A percentile compares a stretch with the other conserved stretches of the same genome.
phyloP scores from a whole-genome alignment of 2,888 invertebrate genomes.

The Acanthoscelides obtectus region DNA sequence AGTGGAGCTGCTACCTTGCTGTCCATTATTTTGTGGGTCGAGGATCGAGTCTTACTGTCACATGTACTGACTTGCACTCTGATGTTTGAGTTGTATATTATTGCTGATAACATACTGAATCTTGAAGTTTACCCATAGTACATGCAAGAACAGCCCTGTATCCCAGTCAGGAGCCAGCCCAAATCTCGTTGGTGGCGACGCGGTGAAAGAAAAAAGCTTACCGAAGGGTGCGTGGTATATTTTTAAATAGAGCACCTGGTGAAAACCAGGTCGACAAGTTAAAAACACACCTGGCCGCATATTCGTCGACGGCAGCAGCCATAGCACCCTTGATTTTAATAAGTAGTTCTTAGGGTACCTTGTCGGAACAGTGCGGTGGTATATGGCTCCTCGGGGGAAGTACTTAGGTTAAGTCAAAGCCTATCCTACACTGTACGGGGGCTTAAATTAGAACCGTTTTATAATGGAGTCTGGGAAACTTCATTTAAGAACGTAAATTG shows the following conservation, averaged over 20 bases:
- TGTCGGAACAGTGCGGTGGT: not conserved
- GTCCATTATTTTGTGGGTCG: too few relatives aligned
- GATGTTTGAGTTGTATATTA: too few relatives aligned
- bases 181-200: conserved; percentile 3
- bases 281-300: conserved; percentile 39
- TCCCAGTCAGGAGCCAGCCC: not conserved
- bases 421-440: too few relatives aligned
- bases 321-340: conserved; percentile 2
- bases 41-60: too few relatives aligned
- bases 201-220: not conserved
- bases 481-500: too few relatives aligned
- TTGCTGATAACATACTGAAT: too few relatives aligned
- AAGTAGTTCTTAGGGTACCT: not conserved
- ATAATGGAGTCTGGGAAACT: not conserved
- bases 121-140: too few relatives aligned
- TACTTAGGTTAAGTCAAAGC: not conserved
- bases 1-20: too few relatives aligned
- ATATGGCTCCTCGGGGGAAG: not conserved
- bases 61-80: too few relatives aligned
- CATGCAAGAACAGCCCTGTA: not conserved
- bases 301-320: not conserved
- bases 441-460: too few relatives aligned
- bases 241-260: conserved; percentile 46
- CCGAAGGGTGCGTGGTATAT: conserved; percentile 31
- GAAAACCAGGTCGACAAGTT: conserved; percentile 44